Percentiles rank a stretch among this genome's conserved stretches.
Evolutionary conservation across 2,113 vertebrate genomes (phyloP).

Genomic region (Acanthisitta chloris): DNA sequence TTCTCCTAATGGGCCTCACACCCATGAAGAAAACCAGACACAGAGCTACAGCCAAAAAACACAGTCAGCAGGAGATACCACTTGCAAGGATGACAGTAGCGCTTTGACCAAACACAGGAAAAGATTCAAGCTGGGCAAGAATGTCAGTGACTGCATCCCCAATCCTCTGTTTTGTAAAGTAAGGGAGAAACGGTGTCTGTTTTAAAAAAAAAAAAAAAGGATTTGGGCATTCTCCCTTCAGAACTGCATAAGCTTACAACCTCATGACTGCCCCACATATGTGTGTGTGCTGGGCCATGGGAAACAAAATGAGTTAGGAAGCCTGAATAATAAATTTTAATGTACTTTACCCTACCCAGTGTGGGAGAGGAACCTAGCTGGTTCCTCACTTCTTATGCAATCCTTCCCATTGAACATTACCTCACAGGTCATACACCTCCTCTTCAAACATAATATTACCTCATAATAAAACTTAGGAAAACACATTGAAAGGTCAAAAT

Average conservation of each 20-base stretch:
- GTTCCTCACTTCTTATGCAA: neutral
- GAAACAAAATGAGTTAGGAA: neutral
- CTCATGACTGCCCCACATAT: neutral
- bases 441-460: conserved; percentile 2
- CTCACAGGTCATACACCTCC: neutral
- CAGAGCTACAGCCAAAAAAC: neutral
- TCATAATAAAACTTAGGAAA: conserved; percentile 22
- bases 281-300: neutral
- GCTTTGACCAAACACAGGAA: neutral
- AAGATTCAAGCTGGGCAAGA: neutral
- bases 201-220: neutral
- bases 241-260: neutral
- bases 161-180: neutral
- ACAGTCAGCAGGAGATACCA: neutral
- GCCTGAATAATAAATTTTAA: neutral
- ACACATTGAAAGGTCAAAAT: conserved; percentile 15
- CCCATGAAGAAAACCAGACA: neutral
- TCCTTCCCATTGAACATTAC: neutral
- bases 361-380: neutral
- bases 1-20: neutral
- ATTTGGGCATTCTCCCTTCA: neutral
- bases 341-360: neutral
- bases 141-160: neutral
- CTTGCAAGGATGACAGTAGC: neutral
- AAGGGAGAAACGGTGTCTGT: neutral